These are phyloP conservation scores for Choristoneura rosaceana DNA, from an alignment of 2,888 invertebrate species.

Conservation along the genomic window DNA sequence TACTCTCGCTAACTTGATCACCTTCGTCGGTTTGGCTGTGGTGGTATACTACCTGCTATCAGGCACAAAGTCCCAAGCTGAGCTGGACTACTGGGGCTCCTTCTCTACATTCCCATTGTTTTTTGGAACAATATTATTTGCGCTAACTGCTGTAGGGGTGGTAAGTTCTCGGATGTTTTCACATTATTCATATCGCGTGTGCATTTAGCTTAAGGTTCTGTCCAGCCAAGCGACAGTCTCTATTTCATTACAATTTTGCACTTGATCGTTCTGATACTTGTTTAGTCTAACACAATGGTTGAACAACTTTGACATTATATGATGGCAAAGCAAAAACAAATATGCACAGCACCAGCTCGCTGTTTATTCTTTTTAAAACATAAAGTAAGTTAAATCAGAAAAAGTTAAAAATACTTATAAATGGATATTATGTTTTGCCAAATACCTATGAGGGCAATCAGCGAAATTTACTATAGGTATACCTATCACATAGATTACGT, in stretches of 20 bases:
- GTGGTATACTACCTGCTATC: constrained; percentile 89
- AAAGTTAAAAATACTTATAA: too few relatives aligned
- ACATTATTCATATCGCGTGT: not conserved
- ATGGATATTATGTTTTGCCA: too few relatives aligned
- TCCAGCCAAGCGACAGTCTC: constrained; percentile 3
- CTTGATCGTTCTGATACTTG: not conserved
- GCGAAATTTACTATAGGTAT: too few relatives aligned
- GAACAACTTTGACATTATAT: too few relatives aligned
- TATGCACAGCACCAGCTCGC: too few relatives aligned
- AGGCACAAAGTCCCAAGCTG: constrained; percentile 67
- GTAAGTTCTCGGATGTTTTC: constrained; percentile 75
- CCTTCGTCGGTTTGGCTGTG: constrained; percentile 90
- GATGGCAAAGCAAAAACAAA: too few relatives aligned
- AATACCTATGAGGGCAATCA: too few relatives aligned
- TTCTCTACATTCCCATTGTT: constrained; percentile 88
- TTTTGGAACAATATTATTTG: constrained; percentile 96
- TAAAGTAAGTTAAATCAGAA: too few relatives aligned
- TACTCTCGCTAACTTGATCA: constrained; percentile 92
- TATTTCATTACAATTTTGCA: not conserved
- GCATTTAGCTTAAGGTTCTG: not conserved
- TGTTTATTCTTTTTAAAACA: too few relatives aligned
- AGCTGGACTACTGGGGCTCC: constrained; percentile 72
- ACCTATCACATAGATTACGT: too few relatives aligned
- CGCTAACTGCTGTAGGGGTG: constrained; percentile 93
- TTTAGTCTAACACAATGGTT: too few relatives aligned